A percentile compares a stretch with the other conserved stretches of the same genome.
Conservation (phyloP, 2,888 invertebrate genomes). For the Caenorhabditis zanzibari region DNA sequence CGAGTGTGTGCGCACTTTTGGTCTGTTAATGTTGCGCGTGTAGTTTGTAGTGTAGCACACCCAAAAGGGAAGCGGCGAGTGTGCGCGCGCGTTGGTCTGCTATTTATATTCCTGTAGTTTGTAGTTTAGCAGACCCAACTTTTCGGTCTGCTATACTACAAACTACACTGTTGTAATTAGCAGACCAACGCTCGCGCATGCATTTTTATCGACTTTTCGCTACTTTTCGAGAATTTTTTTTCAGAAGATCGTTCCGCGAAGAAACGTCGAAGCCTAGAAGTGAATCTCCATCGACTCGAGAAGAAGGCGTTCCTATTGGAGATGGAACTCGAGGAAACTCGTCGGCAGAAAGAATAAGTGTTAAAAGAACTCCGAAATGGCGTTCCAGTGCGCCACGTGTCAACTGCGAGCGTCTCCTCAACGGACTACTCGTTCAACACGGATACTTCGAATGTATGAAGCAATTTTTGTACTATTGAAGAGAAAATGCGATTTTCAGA, state of each 20-base stretch:
- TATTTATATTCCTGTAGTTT: background rate
- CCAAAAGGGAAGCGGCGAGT: too few species aligned
- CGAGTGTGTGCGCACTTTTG: background rate
- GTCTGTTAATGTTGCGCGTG: background rate
- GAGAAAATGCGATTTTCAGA: constrained; percentile 24
- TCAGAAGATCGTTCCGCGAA: constrained; percentile 54
- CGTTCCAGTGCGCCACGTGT: constrained; percentile 51
- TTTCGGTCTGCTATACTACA: too few species aligned
- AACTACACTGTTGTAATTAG: too few species aligned
- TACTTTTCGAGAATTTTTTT: too few species aligned
- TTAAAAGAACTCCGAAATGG: constrained; percentile 45
- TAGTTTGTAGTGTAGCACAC: background rate
- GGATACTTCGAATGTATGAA: background rate
- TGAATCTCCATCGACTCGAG: constrained; percentile 55
- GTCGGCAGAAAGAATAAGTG: constrained; percentile 27
- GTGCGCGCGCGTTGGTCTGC: background rate
- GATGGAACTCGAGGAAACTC: constrained; percentile 22
- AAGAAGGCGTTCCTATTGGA: constrained; percentile 24
- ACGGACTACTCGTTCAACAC: constrained; percentile 54
- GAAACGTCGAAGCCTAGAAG: constrained; percentile 54
- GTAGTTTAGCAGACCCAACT: background rate
- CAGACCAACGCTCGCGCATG: too few species aligned
- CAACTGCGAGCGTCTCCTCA: constrained; percentile 47
- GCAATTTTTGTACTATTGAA: background rate
- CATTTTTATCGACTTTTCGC: too few species aligned